phyloP scores from a whole-genome alignment of 2,888 invertebrate species.

The Conomelus anceps region DNA sequence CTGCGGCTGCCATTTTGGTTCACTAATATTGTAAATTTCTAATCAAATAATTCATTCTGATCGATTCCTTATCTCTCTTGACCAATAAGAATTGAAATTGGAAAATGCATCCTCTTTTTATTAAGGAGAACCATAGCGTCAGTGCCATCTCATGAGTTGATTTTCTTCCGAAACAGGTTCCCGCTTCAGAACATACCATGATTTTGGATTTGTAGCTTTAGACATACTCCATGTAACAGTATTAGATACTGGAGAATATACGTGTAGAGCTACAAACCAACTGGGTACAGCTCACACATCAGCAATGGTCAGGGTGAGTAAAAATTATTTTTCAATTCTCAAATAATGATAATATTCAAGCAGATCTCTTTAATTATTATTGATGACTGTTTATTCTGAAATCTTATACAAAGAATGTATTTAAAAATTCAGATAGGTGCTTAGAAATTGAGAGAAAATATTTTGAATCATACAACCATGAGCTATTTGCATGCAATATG shows the following conservation, averaged over 20 bases:
- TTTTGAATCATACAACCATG: too few relatives aligned
- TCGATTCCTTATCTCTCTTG: neutral
- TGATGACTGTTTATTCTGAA: too few relatives aligned
- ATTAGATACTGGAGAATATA: slow-evolving; percentile 94
- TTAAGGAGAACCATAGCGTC: neutral
- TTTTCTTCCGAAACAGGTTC: slow-evolving; percentile 45
- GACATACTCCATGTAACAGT: slow-evolving; percentile 91
- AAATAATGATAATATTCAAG: neutral
- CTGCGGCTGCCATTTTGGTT: too few relatives aligned
- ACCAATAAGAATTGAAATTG: neutral
- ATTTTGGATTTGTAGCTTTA: slow-evolving; percentile 94
- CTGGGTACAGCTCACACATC: slow-evolving; percentile 88
- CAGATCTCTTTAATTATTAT: too few relatives aligned
- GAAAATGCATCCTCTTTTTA: too few relatives aligned
- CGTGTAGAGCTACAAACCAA: slow-evolving; percentile 86
- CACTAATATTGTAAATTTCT: too few relatives aligned
- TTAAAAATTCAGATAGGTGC: too few relatives aligned
- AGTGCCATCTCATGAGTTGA: neutral
- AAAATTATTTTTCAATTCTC: neutral
- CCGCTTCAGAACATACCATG: slow-evolving; percentile 89
- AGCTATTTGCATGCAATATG: too few relatives aligned
- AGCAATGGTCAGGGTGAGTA: slow-evolving; percentile 66
- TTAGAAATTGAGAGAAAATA: too few relatives aligned
- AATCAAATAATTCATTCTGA: too few relatives aligned
- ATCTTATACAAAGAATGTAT: too few relatives aligned